These are phyloP conservation scores for Aphelenchoides besseyi DNA, from an alignment of 1,140 invertebrate species.

Conservation along the genomic window DNA sequence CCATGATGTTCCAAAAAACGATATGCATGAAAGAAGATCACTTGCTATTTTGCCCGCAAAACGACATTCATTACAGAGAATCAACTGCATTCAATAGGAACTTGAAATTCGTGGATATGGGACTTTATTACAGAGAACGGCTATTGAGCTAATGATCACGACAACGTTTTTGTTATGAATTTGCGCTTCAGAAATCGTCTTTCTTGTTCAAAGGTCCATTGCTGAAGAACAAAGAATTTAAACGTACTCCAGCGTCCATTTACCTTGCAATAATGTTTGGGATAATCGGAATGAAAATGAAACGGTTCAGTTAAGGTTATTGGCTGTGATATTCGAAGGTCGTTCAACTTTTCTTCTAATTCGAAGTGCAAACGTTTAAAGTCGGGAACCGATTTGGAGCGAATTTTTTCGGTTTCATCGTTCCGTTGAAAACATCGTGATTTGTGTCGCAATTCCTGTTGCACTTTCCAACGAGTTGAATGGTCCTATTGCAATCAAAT, in stretches of 20 bases:
- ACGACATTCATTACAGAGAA: not conserved
- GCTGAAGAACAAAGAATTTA: not conserved
- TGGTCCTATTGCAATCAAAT: conserved; percentile 14
- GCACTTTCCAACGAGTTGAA: conserved; percentile 18
- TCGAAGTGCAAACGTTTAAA: conserved; percentile 11
- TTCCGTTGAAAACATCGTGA: conserved; percentile 1
- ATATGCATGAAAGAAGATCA: not conserved
- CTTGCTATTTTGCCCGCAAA: not conserved
- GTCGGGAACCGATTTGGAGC: conserved; percentile 20
- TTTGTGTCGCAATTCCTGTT: conserved; percentile 15
- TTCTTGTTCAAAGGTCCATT: not conserved
- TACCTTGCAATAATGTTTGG: conserved; percentile 16
- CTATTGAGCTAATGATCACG: not conserved
- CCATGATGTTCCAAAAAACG: not conserved
- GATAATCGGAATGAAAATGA: conserved; percentile 15
- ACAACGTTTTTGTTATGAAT: not conserved
- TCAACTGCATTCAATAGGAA: not conserved
- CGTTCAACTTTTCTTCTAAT: conserved; percentile 17
- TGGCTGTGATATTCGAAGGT: not conserved
- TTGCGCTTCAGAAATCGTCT: not conserved
- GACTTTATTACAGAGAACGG: not conserved
- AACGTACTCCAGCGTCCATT: conserved; percentile 3
- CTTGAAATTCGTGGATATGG: not conserved
- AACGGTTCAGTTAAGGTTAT: conserved; percentile 15
- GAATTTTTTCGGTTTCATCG: conserved; percentile 1